Evolutionary conservation across 2,797 vertebrate genomes (phyloP).

Genomic region (Arnoldichthys spilopterus): DNA sequence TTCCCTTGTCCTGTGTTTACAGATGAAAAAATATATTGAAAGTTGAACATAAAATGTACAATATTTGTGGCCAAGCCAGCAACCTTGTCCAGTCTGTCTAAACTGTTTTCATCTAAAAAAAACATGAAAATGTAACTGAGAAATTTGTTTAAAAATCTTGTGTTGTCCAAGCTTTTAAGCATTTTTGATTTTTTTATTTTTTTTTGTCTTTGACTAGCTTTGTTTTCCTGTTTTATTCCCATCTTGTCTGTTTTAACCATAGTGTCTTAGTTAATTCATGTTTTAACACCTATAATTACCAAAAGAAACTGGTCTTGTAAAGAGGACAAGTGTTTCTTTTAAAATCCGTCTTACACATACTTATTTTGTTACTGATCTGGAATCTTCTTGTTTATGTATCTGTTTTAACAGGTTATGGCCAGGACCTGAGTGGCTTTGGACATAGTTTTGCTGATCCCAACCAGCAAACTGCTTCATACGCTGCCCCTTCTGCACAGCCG

Average conservation of each 20-base stretch:
- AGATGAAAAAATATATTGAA: slow-evolving; percentile 26
- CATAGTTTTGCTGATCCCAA: slow-evolving; percentile 95
- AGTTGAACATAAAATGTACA: slow-evolving; percentile 31
- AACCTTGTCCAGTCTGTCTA: slow-evolving; percentile 18
- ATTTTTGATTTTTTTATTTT: too few species aligned
- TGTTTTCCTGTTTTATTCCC: slow-evolving; percentile 35
- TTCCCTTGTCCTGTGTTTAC: slow-evolving; percentile 24
- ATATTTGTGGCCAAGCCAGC: slow-evolving; percentile 26
- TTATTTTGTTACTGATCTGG: slow-evolving; percentile 3
- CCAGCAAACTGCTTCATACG: slow-evolving; percentile 91
- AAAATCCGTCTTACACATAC: background rate
- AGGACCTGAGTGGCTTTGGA: slow-evolving; percentile 95
- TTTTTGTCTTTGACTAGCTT: slow-evolving; percentile 30
- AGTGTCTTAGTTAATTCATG: slow-evolving; percentile 11
- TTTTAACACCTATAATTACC: background rate
- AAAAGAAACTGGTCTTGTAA: background rate
- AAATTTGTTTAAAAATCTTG: background rate
- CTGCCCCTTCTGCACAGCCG: slow-evolving; percentile 88
- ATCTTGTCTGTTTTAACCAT: slow-evolving; percentile 16
- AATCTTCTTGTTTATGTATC: slow-evolving; percentile 18
- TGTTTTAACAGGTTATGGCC: slow-evolving; percentile 88
- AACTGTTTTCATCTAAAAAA: slow-evolving; percentile 24
- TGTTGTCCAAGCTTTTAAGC: slow-evolving; percentile 32
- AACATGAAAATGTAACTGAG: background rate
- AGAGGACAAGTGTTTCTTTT: background rate